Evolutionary conservation across 2,888 invertebrate genomes (phyloP).

Genomic region (Chironomus riparius): DNA sequence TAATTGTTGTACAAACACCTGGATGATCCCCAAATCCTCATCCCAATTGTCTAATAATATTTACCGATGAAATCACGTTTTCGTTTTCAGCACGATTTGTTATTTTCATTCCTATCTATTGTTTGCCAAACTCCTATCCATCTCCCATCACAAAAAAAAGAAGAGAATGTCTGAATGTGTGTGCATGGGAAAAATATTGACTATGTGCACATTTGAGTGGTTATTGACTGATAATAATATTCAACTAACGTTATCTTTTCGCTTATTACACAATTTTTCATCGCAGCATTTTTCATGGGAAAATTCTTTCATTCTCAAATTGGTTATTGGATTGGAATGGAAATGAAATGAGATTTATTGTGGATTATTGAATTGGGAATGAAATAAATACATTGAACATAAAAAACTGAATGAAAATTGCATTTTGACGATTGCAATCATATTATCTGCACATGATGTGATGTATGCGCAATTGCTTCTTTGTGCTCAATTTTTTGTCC

Average conservation of each 20-base stretch:
- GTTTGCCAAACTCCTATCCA: not conserved
- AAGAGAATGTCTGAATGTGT: not conserved
- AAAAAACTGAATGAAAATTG: not conserved
- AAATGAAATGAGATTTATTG: not conserved
- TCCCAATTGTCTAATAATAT: conserved; percentile 1
- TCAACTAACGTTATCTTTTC: conserved; percentile 24
- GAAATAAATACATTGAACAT: not conserved
- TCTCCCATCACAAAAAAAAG: too few relatives aligned
- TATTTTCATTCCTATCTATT: conserved; percentile 11
- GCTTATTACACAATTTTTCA: conserved; percentile 21
- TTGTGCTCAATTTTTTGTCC: too few relatives aligned
- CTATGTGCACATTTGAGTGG: conserved; percentile 14
- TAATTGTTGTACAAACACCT: too few relatives aligned
- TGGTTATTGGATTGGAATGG: not conserved
- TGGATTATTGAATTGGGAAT: not conserved
- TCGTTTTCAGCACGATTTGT: conserved; percentile 26
- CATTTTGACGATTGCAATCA: conserved; percentile 23
- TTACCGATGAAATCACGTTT: conserved; percentile 26
- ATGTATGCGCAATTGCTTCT: not conserved
- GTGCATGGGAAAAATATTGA: conserved; percentile 15
- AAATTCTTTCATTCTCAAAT: not conserved
- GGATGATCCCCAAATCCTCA: not conserved
- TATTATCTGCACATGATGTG: conserved; percentile 7
- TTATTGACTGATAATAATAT: conserved; percentile 27
- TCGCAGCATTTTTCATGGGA: conserved; percentile 11